Conservation (phyloP, 2,888 invertebrate species). For the Lithophane leautieri region DNA sequence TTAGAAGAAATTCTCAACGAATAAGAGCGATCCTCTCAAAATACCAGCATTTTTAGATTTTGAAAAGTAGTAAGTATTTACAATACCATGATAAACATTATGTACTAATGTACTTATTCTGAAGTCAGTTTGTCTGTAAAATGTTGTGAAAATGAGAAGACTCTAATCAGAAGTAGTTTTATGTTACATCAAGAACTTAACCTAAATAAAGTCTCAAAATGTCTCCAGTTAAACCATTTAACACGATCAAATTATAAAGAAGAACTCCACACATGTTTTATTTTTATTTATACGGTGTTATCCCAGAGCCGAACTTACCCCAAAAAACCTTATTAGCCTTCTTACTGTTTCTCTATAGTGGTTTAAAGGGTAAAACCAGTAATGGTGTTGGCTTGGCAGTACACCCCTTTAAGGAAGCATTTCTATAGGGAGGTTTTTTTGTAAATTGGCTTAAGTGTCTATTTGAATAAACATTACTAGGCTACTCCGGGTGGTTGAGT, state of each 20-base stretch:
- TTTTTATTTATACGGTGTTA: neutral
- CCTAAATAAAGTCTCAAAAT: neutral
- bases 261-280: neutral
- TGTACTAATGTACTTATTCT: no score
- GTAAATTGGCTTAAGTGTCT: constrained; percentile 30
- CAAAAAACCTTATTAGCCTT: neutral
- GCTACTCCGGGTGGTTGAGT: constrained; percentile 8
- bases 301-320: neutral
- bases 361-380: constrained; percentile 11
- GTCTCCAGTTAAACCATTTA: neutral
- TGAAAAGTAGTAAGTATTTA: no score
- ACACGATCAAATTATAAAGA: neutral
- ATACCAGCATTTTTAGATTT: neutral
- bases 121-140: no score
- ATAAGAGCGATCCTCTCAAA: no score
- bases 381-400: constrained; percentile 24
- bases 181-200: no score
- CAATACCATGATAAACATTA: no score
- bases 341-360: neutral
- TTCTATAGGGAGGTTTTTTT: constrained; percentile 2
- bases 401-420: constrained; percentile 14
- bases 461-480: constrained; percentile 32
- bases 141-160: no score
- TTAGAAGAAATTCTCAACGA: no score
- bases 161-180: no score